phyloP scores from a whole-genome alignment of 2,797 vertebrate genomes.

The Sebastiscus albofasciatus region DNA sequence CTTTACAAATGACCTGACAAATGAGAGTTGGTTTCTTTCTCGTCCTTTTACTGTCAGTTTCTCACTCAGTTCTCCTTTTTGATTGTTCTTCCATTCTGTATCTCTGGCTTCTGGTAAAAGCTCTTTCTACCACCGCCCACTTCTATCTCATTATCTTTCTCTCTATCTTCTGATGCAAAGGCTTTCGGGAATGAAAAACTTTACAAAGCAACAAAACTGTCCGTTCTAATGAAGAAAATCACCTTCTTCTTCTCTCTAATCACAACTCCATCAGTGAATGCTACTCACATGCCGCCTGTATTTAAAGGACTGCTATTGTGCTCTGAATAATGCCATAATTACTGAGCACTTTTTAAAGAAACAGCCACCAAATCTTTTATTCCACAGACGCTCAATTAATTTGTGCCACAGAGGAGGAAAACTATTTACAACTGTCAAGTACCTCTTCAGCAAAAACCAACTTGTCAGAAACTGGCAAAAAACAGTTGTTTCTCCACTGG shows the following conservation, averaged over 20 bases:
- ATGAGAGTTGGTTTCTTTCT: conserved; percentile 32
- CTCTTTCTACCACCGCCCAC: conserved; percentile 43
- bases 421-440: conserved; percentile 37
- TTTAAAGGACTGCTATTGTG: conserved; percentile 60
- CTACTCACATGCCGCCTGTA: conserved; percentile 31
- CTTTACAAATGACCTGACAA: conserved; percentile 65
- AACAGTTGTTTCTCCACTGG: neutral
- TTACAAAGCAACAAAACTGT: conserved; percentile 56
- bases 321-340: conserved; percentile 67
- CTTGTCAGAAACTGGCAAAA: neutral
- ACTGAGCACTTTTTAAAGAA: conserved; percentile 48
- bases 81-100: conserved; percentile 53
- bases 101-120: conserved; percentile 65
- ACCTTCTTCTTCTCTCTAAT: conserved; percentile 65
- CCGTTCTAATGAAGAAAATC: conserved; percentile 66
- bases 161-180: conserved; percentile 52
- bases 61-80: conserved; percentile 38
- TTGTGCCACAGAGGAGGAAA: conserved; percentile 28
- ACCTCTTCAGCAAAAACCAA: conserved; percentile 37
- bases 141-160: conserved; percentile 63
- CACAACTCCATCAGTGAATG: conserved; percentile 56
- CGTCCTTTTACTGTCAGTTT: conserved; percentile 36
- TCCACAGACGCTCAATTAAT: conserved; percentile 22
- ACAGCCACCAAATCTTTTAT: conserved; percentile 53
- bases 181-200: conserved; percentile 76